Percentiles rank a stretch among this genome's conserved stretches.
phyloP scores from a whole-genome alignment of 35 echinoderm and acorn worm genomes.

The Lytechinus variegatus region DNA sequence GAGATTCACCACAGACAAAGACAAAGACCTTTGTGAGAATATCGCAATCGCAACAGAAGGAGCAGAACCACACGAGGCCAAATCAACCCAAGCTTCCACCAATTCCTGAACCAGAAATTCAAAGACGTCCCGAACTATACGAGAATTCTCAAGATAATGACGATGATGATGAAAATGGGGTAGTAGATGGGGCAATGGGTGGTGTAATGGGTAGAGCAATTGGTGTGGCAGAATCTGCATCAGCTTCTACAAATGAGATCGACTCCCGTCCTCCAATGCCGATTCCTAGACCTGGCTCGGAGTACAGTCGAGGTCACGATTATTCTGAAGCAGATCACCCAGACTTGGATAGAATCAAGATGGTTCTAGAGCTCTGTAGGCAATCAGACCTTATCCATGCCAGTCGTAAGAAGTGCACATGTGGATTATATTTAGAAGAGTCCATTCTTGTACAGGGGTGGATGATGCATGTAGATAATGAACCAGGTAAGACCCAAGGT shows the following conservation, averaged over 20 bases:
- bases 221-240: neutral
- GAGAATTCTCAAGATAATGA: neutral
- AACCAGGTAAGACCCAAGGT: conserved; percentile 60
- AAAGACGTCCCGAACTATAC: neutral
- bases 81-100: conserved; percentile 1
- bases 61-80: neutral
- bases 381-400: conserved; percentile 55
- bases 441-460: conserved; percentile 73
- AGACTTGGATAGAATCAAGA: conserved; percentile 53
- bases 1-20: neutral
- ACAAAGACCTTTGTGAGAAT: neutral
- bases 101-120: neutral
- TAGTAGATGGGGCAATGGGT: neutral
- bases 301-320: conserved; percentile 56
- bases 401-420: conserved; percentile 74
- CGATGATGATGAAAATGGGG: neutral
- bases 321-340: conserved; percentile 67
- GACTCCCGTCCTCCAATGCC: conserved; percentile 62
- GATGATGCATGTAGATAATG: conserved; percentile 88
- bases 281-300: conserved; percentile 59
- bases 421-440: conserved; percentile 80
- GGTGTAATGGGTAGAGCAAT: neutral
- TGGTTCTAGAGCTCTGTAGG: conserved; percentile 63
- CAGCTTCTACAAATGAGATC: neutral
- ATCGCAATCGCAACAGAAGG: neutral